Percentiles rank a stretch among this genome's conserved stretches.
Evolutionary conservation across 2,113 vertebrate genomes (phyloP).

Genomic region (Turdus rufiventris): DNA sequence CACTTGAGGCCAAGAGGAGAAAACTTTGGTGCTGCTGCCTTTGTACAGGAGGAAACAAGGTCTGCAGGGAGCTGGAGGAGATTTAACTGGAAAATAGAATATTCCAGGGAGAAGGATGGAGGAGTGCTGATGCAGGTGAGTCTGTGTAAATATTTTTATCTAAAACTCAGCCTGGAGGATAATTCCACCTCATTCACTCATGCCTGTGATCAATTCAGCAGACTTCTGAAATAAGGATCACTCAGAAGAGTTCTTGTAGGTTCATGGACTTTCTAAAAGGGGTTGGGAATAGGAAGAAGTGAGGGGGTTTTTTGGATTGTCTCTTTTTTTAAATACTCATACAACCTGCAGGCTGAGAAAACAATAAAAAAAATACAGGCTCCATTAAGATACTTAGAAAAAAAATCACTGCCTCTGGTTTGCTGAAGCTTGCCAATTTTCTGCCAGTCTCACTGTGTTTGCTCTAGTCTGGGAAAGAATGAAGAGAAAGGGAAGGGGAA

Average conservation of each 20-base stretch:
- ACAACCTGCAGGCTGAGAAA: slow-evolving; percentile 25
- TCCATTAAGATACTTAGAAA: slow-evolving; percentile 32
- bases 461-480: slow-evolving; percentile 28
- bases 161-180: not conserved
- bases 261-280: not conserved
- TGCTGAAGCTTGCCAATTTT: not conserved
- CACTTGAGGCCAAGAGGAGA: not conserved
- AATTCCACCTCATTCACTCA: not conserved
- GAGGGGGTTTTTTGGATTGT: not conserved
- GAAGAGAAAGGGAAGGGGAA: not conserved
- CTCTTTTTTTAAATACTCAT: not conserved
- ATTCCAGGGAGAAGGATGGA: not conserved
- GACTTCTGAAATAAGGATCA: not conserved
- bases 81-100: not conserved
- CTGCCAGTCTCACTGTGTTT: slow-evolving; percentile 16
- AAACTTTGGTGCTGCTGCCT: not conserved
- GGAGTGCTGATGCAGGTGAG: not conserved
- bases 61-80: not conserved
- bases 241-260: not conserved
- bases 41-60: not conserved
- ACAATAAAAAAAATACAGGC: not conserved
- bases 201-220: not conserved
- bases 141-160: not conserved
- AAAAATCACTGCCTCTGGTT: slow-evolving; percentile 12
- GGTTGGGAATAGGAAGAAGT: not conserved